Evolutionary conservation across 2,888 invertebrate genomes (phyloP).

Genomic region (Heliconius ethilla): DNA sequence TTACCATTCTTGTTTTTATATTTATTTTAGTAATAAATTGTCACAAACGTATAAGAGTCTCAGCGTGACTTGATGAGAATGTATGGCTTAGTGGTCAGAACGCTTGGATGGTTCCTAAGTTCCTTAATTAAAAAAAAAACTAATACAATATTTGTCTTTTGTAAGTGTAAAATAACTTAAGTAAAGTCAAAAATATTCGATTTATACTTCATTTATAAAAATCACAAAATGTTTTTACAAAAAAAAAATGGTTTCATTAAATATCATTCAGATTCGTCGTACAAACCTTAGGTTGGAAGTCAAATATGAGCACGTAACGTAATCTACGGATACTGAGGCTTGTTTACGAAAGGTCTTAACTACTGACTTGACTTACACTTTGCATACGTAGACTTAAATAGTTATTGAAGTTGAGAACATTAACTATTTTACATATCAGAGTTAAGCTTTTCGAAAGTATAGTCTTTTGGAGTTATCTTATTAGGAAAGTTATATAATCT

Average conservation of each 20-base stretch:
- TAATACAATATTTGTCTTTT: no score
- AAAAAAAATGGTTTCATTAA: background rate
- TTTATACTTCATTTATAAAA: background rate
- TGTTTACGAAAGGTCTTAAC: constrained; percentile 14
- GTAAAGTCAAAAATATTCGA: no score
- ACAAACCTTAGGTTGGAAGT: background rate
- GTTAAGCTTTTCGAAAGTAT: background rate
- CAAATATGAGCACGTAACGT: background rate
- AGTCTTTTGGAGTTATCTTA: background rate
- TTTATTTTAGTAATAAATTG: no score
- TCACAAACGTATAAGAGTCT: no score
- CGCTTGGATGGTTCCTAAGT: no score
- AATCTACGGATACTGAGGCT: background rate
- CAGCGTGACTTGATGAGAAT: no score
- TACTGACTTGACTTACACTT: constrained; percentile 12
- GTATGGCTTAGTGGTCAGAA: no score
- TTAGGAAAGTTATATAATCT: background rate
- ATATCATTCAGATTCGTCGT: constrained; percentile 1
- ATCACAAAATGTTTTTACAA: background rate
- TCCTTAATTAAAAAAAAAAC: no score
- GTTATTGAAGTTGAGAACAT: background rate
- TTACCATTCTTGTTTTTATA: background rate
- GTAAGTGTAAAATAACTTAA: no score
- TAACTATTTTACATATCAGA: background rate
- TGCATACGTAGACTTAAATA: background rate